A percentile compares a stretch with the other conserved stretches of the same genome.
Evolutionary conservation across 2,113 vertebrate genomes (phyloP).

Genomic region (Porphyrio hochstetteri): DNA sequence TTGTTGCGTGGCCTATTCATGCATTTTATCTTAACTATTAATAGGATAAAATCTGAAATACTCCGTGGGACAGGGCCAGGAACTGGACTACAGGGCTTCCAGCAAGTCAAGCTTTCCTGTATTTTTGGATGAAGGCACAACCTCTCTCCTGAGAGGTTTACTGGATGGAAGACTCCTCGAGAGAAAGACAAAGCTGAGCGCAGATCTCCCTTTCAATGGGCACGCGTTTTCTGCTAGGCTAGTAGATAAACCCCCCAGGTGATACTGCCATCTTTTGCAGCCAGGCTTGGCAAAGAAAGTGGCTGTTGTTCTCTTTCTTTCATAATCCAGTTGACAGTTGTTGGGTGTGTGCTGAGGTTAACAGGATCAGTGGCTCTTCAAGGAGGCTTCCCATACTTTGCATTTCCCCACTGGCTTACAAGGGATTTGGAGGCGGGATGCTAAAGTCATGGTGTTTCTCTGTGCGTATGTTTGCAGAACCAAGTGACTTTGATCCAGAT

Average conservation of each 20-base stretch:
- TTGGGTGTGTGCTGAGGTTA: background rate
- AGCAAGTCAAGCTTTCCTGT: background rate
- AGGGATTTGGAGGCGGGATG: background rate
- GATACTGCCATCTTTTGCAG: background rate
- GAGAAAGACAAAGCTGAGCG: background rate
- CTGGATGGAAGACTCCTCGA: background rate
- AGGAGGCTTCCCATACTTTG: background rate
- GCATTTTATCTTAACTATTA: too few species aligned
- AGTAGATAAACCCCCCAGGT: background rate
- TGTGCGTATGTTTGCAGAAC: too few species aligned
- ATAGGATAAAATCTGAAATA: too few species aligned
- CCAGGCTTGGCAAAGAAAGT: background rate
- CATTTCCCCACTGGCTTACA: background rate
- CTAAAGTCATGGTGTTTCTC: background rate
- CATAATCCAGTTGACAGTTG: background rate
- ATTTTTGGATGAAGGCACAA: background rate
- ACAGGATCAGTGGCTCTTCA: background rate
- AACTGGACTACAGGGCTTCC: too few species aligned
- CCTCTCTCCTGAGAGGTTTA: background rate
- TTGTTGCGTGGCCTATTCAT: too few species aligned
- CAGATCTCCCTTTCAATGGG: background rate
- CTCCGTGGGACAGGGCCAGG: too few species aligned
- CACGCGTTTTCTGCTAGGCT: background rate
- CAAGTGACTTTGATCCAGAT: background rate
- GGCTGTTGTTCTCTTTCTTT: background rate